Evolutionary conservation across 2,113 vertebrate species (phyloP), one percentile per base, ranked within the genome.

Genomic region (Corapipo altera): DNA sequence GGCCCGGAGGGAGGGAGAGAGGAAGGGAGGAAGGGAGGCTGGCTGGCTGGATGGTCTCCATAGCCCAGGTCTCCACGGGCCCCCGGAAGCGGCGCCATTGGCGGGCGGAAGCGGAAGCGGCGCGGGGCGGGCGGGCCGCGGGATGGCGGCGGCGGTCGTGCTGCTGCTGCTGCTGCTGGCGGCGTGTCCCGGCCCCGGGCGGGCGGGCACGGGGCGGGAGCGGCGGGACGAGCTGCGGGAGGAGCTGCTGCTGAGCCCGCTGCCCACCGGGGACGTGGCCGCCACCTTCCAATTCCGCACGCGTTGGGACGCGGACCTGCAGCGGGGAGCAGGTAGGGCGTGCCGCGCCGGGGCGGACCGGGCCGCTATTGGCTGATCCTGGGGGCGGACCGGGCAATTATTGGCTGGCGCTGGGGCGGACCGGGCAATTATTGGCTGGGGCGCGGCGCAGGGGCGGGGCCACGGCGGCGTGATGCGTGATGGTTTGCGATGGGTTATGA

Each of bases 231-330:
- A 96, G 95, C 98, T 99, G 90, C 95, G 98, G 79, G 99, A 99
- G 95, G 99, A 99, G 83, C 86, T 99, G 73, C 98, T 99, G 35
- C 98, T 99, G 93, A 98, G 98, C 44, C 99, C 99, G 15, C 97
- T 99, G 48, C 98, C 98, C 43, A 98, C 98, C 2, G 99, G 99
- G n/a, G 99, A 99, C 82, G 97, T 99, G 49, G 99, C 99, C 85
- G 98, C 99, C 48, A 99, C 98, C 49, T 99, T 99, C 96, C 99
- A 99, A 97, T 99, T 99, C 97, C 98, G 98, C 62, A 99, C 99
- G 35, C 97, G 98, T 27, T 99, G 99, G 99, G 98, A 99, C 83
- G 70, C 86, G 15, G 94, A 92, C 79, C 86, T 92, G 73, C 85
- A 43, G 72, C 64, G 59, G 19, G 93, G 93, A 33, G 70, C 69